These are phyloP conservation scores for Nothobranchius kuhntae DNA, from an alignment of 2,113 vertebrate species.

Conservation along the genomic window DNA sequence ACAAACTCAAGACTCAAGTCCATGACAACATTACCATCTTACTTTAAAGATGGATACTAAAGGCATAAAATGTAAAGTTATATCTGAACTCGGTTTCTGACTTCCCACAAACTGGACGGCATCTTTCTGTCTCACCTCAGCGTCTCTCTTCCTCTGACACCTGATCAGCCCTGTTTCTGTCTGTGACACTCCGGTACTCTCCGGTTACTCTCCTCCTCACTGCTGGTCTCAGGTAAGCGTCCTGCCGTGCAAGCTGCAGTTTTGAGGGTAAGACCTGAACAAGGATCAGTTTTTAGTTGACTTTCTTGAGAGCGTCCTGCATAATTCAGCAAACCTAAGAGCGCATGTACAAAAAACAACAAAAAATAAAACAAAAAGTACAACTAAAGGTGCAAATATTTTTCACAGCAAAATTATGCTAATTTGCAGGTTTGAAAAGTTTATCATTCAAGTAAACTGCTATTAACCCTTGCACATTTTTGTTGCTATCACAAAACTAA, in stretches of 20 bases:
- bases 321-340: constrained; percentile 52
- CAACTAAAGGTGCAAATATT: not conserved
- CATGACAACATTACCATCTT: not conserved
- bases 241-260: not conserved
- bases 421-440: too few species aligned
- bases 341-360: constrained; percentile 13
- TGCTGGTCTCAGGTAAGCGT: constrained; percentile 19
- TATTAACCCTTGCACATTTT: too few species aligned
- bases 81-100: too few species aligned
- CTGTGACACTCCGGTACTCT: constrained; percentile 47
- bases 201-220: constrained; percentile 50
- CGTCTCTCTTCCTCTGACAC: constrained; percentile 52
- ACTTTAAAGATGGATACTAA: not conserved
- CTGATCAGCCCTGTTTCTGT: constrained; percentile 57
- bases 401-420: not conserved
- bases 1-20: constrained; percentile 2
- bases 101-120: not conserved
- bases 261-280: constrained; percentile 13
- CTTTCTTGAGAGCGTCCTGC: constrained; percentile 47
- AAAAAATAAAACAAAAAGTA: too few species aligned
- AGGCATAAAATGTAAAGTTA: too few species aligned
- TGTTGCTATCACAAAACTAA: too few species aligned
- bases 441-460: not conserved
- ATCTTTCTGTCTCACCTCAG: constrained; percentile 26
- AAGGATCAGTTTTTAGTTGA: constrained; percentile 34